These are phyloP conservation scores for Cyprinodon tularosa DNA, from an alignment of 2,113 vertebrate species.

Conservation along the genomic window DNA sequence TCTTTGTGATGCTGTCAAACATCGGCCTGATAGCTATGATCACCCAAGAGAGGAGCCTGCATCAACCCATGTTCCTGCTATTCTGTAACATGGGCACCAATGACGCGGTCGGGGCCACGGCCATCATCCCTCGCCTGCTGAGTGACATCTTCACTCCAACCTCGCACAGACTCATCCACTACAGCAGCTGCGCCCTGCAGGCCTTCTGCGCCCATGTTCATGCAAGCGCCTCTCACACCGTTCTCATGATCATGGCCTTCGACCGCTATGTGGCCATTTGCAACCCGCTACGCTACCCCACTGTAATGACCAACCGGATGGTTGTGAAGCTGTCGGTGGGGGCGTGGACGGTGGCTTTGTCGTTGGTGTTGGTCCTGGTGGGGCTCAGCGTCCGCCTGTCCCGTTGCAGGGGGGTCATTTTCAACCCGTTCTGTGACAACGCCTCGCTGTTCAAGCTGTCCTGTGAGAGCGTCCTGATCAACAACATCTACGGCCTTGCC, in stretches of 20 bases:
- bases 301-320: constrained; percentile 62
- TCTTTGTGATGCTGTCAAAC: constrained; percentile 60
- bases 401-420: constrained; percentile 52
- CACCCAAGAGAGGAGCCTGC: constrained; percentile 55
- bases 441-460: constrained; percentile 70
- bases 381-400: constrained; percentile 53
- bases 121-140: constrained; percentile 57
- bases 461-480: constrained; percentile 57
- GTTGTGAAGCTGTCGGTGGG: constrained; percentile 47
- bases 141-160: constrained; percentile 23
- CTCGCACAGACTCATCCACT: constrained; percentile 37
- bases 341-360: constrained; percentile 28
- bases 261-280: constrained; percentile 76
- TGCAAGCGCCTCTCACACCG: constrained; percentile 25
- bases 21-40: constrained; percentile 56
- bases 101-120: constrained; percentile 52
- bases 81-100: constrained; percentile 72
- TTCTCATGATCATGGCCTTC: constrained; percentile 76
- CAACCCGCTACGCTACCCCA: constrained; percentile 55
- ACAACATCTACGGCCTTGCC: constrained; percentile 60
- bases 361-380: constrained; percentile 34
- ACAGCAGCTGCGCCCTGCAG: constrained; percentile 61
- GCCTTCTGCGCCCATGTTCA: constrained; percentile 65
- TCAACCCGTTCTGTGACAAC: constrained; percentile 69
- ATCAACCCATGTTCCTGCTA: constrained; percentile 76